Evolutionary conservation across 92 coral and sea anemone species (phyloP).

Genomic region (Porites cylindrica): DNA sequence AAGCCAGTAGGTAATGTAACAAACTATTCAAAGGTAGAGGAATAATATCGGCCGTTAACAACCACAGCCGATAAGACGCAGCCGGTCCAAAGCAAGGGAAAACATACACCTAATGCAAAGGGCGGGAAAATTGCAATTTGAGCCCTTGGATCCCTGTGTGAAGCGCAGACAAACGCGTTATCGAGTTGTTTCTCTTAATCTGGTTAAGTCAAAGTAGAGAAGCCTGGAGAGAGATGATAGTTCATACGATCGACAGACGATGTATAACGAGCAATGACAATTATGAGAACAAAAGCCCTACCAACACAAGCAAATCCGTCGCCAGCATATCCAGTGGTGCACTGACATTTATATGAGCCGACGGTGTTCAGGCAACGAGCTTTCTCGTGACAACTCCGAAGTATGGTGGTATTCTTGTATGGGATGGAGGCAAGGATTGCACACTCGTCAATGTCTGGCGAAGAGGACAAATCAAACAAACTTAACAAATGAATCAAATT

Average conservation of each 20-base stretch:
- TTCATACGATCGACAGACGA: background rate
- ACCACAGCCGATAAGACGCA: no score
- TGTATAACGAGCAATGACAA: background rate
- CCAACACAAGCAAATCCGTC: conserved; percentile 72
- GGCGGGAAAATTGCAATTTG: no score
- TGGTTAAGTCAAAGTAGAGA: no score
- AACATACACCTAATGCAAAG: no score
- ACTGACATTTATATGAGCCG: conserved; percentile 70
- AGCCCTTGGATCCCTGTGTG: no score
- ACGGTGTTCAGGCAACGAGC: conserved; percentile 74
- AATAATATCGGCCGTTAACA: no score
- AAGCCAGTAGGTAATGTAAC: no score
- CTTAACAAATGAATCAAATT: background rate
- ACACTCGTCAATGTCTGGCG: conserved; percentile 74
- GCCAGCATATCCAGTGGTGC: conserved; percentile 64
- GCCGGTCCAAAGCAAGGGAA: no score
- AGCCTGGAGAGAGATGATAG: no score
- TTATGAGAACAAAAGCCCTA: conserved; percentile 11
- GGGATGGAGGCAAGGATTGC: conserved; percentile 45
- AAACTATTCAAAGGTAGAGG: no score
- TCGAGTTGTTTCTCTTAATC: no score
- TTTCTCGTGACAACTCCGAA: conserved; percentile 67
- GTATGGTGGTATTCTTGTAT: conserved; percentile 45
- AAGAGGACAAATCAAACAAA: background rate
- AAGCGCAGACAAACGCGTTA: no score